Evolutionary conservation across 1,140 invertebrate genomes (phyloP).

Genomic region (Drosophila pallidifrons): DNA sequence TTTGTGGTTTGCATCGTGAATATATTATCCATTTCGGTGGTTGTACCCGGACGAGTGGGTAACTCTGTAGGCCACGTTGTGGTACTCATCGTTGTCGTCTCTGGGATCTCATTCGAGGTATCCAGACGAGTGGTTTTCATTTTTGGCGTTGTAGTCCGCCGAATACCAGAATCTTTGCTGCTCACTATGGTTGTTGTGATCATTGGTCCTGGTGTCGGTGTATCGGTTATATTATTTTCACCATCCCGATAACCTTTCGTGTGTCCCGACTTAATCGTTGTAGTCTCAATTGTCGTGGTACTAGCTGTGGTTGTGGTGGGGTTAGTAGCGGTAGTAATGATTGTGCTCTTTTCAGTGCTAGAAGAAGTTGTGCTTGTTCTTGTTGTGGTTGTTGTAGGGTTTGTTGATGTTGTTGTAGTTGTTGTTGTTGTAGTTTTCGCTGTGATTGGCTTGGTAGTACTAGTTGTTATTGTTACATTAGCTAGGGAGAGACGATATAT

Average conservation of each 20-base stretch:
- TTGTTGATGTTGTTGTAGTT: conserved; percentile 66
- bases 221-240: conserved; percentile 83
- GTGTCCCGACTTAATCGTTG: conserved; percentile 71
- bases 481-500: conserved; percentile 80
- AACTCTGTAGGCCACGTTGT: conserved; percentile 75
- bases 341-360: conserved; percentile 71
- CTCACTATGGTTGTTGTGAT: conserved; percentile 62
- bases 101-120: conserved; percentile 73
- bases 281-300: conserved; percentile 49
- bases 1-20: conserved; percentile 48
- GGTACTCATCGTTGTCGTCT: conserved; percentile 62
- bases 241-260: conserved; percentile 80
- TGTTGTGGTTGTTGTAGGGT: conserved; percentile 43
- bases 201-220: conserved; percentile 56
- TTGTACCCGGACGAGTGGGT: conserved; percentile 76
- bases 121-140: conserved; percentile 81
- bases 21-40: conserved; percentile 59
- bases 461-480: conserved; percentile 83
- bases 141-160: conserved; percentile 71
- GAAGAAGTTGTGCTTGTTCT: conserved; percentile 71
- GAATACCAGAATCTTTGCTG: conserved; percentile 52
- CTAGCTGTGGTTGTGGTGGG: conserved; percentile 40
- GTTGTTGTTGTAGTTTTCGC: conserved; percentile 71
- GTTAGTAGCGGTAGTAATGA: conserved; percentile 67
- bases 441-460: conserved; percentile 76